Evolutionary conservation across 2,113 vertebrate species (phyloP), one percentile per base, ranked within the genome.

Genomic region (Heptranchias perlo): DNA sequence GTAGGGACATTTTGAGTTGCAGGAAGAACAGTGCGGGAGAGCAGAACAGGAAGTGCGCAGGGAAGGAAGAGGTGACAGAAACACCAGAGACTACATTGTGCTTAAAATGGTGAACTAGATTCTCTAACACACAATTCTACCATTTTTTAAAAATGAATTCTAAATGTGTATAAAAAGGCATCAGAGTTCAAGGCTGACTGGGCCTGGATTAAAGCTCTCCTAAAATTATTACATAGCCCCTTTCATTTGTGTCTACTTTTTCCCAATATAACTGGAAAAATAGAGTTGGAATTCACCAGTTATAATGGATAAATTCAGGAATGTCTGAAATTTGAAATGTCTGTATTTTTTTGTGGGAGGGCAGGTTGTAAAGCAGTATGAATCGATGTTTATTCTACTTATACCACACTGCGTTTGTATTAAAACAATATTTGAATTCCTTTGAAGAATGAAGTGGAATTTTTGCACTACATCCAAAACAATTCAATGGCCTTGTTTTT

Each of bases 301-400:
- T 54, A 89, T 31, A 89, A 52, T 31, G 86, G 86, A 89, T 89
- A 89, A 54, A 89, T 89, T 89, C 47, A 89, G 49, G 49, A 89
- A 89, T 89, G 86, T 54, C 49, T 89, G 86, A 58, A 31, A 89
- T 89, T 52, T 89, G 18, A 52, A 31, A 31, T 54, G 25, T 89
- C 86, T 28, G 25, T 89, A 2, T 78, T 78, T 78, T 78, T 78
- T 39, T 16, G 86, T 89, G 86, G 10, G 25, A 54, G 86, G 82
- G 25, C 11, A 28, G 49, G 25, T 89, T 89, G 25, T 54, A 89
- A 89, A 54, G 49, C 86, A 31, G 49, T 31, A 54, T 78, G 73
- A 78, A n/a, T 89, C 54, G 49, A 52, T 89, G 86, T 89, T 89
- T 89, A 89, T 54, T 89, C 86, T 54, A 31, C 28, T 31, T 23